Evolutionary conservation across 2,113 vertebrate genomes (phyloP).

Genomic region (Chauna torquata): DNA sequence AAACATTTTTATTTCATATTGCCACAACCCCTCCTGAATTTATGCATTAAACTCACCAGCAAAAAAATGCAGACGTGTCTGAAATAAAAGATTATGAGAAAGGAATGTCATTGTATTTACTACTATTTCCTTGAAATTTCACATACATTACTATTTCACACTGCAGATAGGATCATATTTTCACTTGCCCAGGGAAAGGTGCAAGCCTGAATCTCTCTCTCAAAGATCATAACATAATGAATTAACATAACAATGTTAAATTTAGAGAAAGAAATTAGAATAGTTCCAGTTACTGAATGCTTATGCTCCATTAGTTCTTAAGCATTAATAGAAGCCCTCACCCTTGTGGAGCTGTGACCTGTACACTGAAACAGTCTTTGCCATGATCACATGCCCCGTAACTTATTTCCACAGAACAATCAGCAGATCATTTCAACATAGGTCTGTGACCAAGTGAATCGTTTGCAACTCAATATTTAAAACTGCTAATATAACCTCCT

Average conservation of each 20-base stretch:
- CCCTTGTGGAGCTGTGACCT: not conserved
- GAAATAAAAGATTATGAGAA: conserved; percentile 24
- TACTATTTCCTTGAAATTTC: not conserved
- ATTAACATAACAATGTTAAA: not conserved
- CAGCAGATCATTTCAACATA: not conserved
- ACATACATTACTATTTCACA: not conserved
- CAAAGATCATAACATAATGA: not conserved
- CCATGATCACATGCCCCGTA: not conserved
- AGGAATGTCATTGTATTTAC: conserved; percentile 1
- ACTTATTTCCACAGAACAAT: not conserved
- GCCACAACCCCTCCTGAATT: conserved; percentile 6
- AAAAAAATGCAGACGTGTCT: not conserved
- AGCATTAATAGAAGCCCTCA: not conserved
- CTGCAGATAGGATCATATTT: not conserved
- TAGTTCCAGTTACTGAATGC: not conserved
- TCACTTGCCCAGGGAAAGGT: not conserved
- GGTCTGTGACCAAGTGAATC: not conserved
- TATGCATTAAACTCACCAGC: conserved; percentile 3
- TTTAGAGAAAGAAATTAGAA: not conserved
- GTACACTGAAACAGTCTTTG: not conserved
- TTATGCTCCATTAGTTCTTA: not conserved
- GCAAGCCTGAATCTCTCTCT: not conserved
- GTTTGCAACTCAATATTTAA: not conserved
- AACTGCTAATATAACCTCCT: not conserved
- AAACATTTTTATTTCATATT: conserved; percentile 33